Base-by-base conservation (phyloP, 2,113 vertebrate genomes). In the Egretta garzetta region DNA sequence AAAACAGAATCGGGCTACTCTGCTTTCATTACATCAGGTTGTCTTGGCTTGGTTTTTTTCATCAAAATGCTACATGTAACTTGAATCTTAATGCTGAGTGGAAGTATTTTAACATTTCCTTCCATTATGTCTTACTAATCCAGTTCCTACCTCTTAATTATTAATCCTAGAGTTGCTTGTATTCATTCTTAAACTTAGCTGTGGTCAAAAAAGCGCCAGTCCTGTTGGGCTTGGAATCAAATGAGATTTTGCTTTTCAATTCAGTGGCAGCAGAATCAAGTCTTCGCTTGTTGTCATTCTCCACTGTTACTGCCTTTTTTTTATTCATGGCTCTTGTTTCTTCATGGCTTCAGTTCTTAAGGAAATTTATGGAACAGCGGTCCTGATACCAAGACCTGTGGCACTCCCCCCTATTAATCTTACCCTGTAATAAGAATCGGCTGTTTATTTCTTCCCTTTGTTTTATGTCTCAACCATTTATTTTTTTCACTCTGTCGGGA, bases 381-480 rank as follows among this genome's bases (percentile, higher is more conserved):
- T 93, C 93, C 53, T 88, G 49, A 60, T 94, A 97, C 35, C 52
- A 84, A 92, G 95, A 89, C 91, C 94, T 96, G 3, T 94, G 89
- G 70, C 91, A 80, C 66, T 91, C 58, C 35, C 17, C 14, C 7
- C 73, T 84, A 88, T 96, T 96, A 96, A 96, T 97, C 97, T 97
- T 90, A 68, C 3, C 45, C 56, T 60, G 20, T 93, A 90, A 22
- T 97, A 91, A 96, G 93, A 96, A 90, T 76, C 1, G 71, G 22
- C 81, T 89, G 83, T 75, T 96, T 93, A 80, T 93, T 96, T 91
- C 91, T 91, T 77, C 66, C 32, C 35, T 96, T 97, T 94, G 87
- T 95, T 96, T 96, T 82, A 79, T 50, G 53, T 70, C 60, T 93
- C 43, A 85, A 0, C 64, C 22, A 5, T 47, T 50, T 92, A 80